A percentile compares a stretch with the other conserved stretches of the same genome.
phyloP scores from a whole-genome alignment of 2,113 vertebrate species.

The Eretmochelys imbricata region DNA sequence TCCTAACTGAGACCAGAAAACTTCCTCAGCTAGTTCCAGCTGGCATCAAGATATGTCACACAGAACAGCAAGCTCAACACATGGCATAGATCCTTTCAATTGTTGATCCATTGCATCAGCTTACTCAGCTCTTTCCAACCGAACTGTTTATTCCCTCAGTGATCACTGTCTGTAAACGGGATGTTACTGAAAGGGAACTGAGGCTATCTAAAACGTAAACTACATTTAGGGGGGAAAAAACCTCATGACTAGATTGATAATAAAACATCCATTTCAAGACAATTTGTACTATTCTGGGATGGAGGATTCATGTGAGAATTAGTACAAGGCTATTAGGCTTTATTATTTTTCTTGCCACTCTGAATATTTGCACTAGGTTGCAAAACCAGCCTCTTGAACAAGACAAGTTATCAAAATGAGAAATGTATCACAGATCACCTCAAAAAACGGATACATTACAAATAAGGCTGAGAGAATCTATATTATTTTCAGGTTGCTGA shows the following conservation, averaged over 20 bases:
- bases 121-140: conserved; percentile 50
- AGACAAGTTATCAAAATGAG: neutral
- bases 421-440: conserved; percentile 50
- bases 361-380: neutral
- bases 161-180: neutral
- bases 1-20: neutral
- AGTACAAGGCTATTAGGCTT: neutral
- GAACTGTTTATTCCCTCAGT: neutral
- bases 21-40: neutral
- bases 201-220: conserved; percentile 16
- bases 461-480: conserved; percentile 63
- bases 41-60: neutral
- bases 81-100: rapidly evolving
- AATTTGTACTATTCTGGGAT: neutral
- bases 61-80: neutral
- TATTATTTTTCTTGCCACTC: conserved; percentile 37
- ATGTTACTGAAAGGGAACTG: conserved; percentile 23
- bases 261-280: neutral
- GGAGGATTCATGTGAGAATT: neutral
- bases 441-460: conserved; percentile 37
- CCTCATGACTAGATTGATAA: conserved; percentile 25
- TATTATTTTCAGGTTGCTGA: conserved; percentile 66
- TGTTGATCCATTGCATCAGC: conserved; percentile 2
- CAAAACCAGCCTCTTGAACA: neutral
- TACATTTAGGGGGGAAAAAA: neutral